Percentiles rank a stretch among this genome's conserved stretches.
These are phyloP conservation scores for Stenchaetothrips biformis DNA, from an alignment of 2,888 invertebrate species.

Conservation along the genomic window DNA sequence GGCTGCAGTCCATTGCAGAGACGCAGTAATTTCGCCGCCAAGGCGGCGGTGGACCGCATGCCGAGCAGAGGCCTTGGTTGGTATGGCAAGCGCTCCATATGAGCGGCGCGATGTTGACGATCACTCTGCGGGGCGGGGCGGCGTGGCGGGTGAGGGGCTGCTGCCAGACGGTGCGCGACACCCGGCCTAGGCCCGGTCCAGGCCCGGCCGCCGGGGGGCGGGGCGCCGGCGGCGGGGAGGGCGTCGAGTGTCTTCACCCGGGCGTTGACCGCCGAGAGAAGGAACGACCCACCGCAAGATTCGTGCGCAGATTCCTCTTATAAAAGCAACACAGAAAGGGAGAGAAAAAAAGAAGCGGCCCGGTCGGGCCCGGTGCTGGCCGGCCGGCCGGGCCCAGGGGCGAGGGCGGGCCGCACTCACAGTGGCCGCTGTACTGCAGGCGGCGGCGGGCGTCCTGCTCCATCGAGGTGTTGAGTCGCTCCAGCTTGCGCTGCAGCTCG, in stretches of 20 bases:
- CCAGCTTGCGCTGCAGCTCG: conserved; percentile 84
- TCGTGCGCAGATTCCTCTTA: no score
- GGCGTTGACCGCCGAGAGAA: no score
- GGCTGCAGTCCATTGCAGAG: no score
- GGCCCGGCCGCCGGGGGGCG: background rate
- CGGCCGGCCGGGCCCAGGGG: background rate
- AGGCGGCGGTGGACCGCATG: no score
- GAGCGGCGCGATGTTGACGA: no score
- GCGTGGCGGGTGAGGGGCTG: background rate
- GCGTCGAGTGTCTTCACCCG: background rate
- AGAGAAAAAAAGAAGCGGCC: background rate
- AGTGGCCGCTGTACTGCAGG: conserved; percentile 73
- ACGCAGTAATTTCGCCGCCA: no score
- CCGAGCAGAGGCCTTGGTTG: background rate
- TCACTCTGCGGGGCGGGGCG: background rate
- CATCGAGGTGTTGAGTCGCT: conserved; percentile 83
- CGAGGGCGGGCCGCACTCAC: conserved; percentile 54
- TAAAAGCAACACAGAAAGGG: background rate
- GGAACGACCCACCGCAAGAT: no score
- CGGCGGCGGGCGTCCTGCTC: conserved; percentile 77
- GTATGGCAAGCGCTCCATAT: no score
- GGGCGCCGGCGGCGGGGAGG: background rate
- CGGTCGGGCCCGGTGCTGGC: background rate
- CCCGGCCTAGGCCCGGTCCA: background rate
- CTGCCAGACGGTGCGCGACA: background rate